phyloP scores from a whole-genome alignment of 1,140 invertebrate genomes.

The Pseudomyrmex dendroicus region DNA sequence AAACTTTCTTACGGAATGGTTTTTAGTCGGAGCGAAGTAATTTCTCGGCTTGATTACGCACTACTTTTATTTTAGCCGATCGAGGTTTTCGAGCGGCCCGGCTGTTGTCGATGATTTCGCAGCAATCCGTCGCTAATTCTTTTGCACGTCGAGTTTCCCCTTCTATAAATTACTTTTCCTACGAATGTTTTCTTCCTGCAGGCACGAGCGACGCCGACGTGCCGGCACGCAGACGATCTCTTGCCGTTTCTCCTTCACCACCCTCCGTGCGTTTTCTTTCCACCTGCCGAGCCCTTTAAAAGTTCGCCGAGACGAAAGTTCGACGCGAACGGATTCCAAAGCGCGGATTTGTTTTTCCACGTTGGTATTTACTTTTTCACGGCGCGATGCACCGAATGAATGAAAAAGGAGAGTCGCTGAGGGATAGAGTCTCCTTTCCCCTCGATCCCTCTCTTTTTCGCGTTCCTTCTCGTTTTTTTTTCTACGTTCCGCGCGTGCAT shows the following conservation, averaged over 20 bases:
- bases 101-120: conserved; percentile 58
- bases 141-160: conserved; percentile 39
- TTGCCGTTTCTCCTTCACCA: neutral
- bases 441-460: neutral
- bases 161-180: conserved; percentile 67
- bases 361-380: conserved; percentile 81
- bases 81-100: conserved; percentile 36
- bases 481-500: conserved; percentile 60
- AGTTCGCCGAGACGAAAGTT: conserved; percentile 76
- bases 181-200: conserved; percentile 61
- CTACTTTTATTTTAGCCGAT: conserved; percentile 17
- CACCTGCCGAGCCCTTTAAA: conserved; percentile 61
- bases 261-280: conserved; percentile 25
- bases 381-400: conserved; percentile 71
- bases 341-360: conserved; percentile 82
- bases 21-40: conserved; percentile 25
- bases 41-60: conserved; percentile 55
- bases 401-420: conserved; percentile 63
- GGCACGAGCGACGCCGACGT: conserved; percentile 58
- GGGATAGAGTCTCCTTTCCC: conserved; percentile 19
- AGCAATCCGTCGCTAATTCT: conserved; percentile 27
- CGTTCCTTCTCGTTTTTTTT: neutral
- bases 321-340: conserved; percentile 75
- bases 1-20: conserved; percentile 34
- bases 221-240: conserved; percentile 63